These are phyloP conservation scores for Aleiodes sp. DNA, from an alignment of 1,140 invertebrate genomes.

Conservation along the genomic window DNA sequence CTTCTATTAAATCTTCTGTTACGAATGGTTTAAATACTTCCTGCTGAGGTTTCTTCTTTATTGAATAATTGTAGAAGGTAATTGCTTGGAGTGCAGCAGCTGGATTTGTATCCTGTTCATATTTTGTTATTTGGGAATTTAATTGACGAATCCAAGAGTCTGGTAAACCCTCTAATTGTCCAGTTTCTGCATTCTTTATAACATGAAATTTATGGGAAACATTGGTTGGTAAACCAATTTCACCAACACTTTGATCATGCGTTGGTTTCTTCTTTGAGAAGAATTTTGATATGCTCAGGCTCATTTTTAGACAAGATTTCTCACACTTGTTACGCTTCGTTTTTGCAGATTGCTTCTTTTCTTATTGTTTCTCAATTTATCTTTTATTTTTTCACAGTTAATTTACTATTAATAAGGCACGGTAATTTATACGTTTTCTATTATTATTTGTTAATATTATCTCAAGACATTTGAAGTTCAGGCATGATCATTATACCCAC, in stretches of 20 bases:
- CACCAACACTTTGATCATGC: constrained; percentile 56
- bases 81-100: constrained; percentile 90
- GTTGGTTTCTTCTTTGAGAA: constrained; percentile 57
- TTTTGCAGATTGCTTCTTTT: not conserved
- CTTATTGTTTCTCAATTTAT: no score
- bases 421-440: no score
- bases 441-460: no score
- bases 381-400: no score
- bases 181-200: constrained; percentile 78
- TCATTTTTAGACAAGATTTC: constrained; percentile 50
- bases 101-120: constrained; percentile 91
- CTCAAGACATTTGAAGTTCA: no score
- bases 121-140: constrained; percentile 85
- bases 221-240: constrained; percentile 80
- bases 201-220: constrained; percentile 86
- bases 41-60: constrained; percentile 77
- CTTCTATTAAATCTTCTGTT: constrained; percentile 79
- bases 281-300: constrained; percentile 58
- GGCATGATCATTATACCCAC: no score
- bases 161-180: constrained; percentile 81
- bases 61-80: constrained; percentile 90
- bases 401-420: no score
- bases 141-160: constrained; percentile 81
- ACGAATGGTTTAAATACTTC: constrained; percentile 78
- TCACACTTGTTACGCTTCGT: not conserved